A percentile compares a stretch with the other conserved stretches of the same genome.
phyloP scores from a whole-genome alignment of 2,113 vertebrate genomes.

The Silurus glanis region DNA sequence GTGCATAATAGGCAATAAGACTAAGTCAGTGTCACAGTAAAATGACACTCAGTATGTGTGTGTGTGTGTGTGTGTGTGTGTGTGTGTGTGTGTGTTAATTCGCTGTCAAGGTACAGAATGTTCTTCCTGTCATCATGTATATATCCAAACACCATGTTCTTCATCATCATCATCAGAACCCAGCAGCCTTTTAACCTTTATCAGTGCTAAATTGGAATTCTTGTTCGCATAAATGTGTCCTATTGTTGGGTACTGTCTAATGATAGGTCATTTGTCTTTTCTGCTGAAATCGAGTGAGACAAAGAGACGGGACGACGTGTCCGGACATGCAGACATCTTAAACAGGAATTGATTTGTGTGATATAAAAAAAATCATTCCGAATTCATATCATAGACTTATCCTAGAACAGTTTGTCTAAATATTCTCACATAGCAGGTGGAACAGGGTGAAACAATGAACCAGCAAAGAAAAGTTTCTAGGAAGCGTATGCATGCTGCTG shows the following conservation, averaged over 20 bases:
- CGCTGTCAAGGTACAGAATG: slow-evolving; percentile 19
- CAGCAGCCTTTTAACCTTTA: background rate
- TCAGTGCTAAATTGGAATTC: background rate
- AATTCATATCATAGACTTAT: background rate
- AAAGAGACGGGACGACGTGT: background rate
- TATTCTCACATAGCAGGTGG: background rate
- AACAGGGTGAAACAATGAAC: background rate
- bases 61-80: background rate
- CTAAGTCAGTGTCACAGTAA: background rate
- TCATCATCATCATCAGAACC: background rate
- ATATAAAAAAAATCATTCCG: background rate
- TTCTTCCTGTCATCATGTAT: background rate
- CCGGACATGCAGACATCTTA: background rate
- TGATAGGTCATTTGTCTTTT: background rate
- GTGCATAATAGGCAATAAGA: background rate
- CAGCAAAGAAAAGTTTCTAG: background rate
- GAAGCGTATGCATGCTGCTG: background rate
- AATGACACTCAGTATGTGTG: background rate
- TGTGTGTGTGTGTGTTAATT: background rate
- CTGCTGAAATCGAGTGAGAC: background rate
- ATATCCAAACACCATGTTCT: background rate
- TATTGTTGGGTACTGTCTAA: background rate
- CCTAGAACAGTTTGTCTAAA: background rate
- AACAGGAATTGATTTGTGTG: slow-evolving; percentile 4
- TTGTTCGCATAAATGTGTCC: background rate